Conservation (phyloP, 2,888 invertebrate species). For the Anthophora plumipes region DNA sequence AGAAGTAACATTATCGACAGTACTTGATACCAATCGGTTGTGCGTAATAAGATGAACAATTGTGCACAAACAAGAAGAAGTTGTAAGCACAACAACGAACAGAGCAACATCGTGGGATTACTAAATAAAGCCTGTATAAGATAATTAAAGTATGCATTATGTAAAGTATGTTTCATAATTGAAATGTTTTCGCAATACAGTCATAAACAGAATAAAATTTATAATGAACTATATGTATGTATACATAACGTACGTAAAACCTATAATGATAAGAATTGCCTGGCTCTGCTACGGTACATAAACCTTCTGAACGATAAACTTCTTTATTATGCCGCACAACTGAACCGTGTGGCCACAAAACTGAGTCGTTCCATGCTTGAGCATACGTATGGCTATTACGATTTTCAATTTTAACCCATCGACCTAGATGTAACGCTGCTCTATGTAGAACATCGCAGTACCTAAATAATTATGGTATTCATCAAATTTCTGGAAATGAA, state of each 20-base stretch:
- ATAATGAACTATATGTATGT: not conserved
- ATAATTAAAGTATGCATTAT: constrained; percentile 48
- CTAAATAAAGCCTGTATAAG: constrained; percentile 92
- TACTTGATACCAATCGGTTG: constrained; percentile 96
- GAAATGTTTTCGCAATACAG: not conserved
- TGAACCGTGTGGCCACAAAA: constrained; percentile 91
- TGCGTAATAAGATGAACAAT: constrained; percentile 91
- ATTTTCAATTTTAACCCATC: constrained; percentile 88
- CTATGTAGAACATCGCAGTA: constrained; percentile 96
- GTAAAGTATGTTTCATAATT: constrained; percentile 7
- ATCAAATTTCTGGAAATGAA: constrained; percentile 46
- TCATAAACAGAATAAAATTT: not conserved
- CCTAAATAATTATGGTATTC: constrained; percentile 72
- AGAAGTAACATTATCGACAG: constrained; percentile 93
- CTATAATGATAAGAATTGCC: constrained; percentile 91
- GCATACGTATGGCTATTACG: constrained; percentile 86
- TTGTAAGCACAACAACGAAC: constrained; percentile 90
- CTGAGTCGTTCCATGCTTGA: constrained; percentile 86
- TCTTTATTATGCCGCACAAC: constrained; percentile 90
- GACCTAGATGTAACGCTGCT: constrained; percentile 95
- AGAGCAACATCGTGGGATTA: constrained; percentile 92
- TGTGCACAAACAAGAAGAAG: constrained; percentile 90
- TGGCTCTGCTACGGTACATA: constrained; percentile 95
- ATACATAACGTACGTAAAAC: constrained; percentile 91
- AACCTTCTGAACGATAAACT: constrained; percentile 90